These are phyloP conservation scores for Oxyruncus cristatus DNA, from an alignment of 2,113 vertebrate species.

Conservation along the genomic window DNA sequence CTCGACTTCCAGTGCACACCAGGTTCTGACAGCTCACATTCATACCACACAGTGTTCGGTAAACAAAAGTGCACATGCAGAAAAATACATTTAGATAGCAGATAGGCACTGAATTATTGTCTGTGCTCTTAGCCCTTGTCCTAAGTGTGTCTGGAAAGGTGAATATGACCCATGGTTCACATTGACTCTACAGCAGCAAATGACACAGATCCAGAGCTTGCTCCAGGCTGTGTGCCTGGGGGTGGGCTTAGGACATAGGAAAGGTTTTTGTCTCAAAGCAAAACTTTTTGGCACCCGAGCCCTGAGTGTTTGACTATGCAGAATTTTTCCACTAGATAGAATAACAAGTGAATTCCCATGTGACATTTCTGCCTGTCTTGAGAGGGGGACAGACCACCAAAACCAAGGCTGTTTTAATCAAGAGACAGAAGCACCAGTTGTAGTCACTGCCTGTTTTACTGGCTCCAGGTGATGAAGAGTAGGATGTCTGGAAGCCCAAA, in stretches of 20 bases:
- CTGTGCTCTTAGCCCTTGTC: slow-evolving; percentile 58
- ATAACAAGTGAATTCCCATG: background rate
- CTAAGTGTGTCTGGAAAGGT: background rate
- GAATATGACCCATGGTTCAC: background rate
- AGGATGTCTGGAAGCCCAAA: background rate
- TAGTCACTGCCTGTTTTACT: background rate
- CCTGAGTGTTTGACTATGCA: background rate
- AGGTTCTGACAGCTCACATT: slow-evolving; percentile 54
- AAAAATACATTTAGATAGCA: slow-evolving; percentile 34
- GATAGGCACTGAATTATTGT: slow-evolving; percentile 53
- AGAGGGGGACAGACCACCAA: background rate
- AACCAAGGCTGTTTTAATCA: background rate
- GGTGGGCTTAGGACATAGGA: background rate
- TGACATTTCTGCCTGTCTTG: background rate
- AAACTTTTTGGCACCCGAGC: slow-evolving; percentile 25
- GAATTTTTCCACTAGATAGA: background rate
- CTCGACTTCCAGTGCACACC: slow-evolving; percentile 35
- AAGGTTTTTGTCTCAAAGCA: background rate
- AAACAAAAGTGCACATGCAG: slow-evolving; percentile 66
- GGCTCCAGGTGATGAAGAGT: background rate
- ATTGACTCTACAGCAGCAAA: slow-evolving; percentile 38
- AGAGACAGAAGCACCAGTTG: background rate
- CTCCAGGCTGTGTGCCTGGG: background rate
- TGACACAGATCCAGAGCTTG: background rate
- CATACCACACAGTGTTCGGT: slow-evolving; percentile 59